Evolutionary conservation across 2,113 vertebrate genomes (phyloP).

Genomic region (Lophochroa leadbeateri): DNA sequence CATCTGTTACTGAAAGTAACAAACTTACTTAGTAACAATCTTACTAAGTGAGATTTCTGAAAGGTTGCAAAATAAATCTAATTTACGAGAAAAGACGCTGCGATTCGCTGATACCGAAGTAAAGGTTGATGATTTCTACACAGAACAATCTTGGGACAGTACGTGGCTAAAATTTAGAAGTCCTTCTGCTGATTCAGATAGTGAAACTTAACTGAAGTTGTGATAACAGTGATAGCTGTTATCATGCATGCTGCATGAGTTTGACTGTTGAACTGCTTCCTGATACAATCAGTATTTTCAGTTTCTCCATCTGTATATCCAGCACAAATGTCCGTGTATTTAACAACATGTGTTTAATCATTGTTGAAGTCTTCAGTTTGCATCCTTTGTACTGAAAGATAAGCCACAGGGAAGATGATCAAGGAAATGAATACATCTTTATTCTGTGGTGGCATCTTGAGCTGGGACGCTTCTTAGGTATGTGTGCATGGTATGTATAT

Average conservation of each 20-base stretch:
- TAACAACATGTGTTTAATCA: neutral
- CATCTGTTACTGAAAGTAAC: neutral
- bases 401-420: neutral
- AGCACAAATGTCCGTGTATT: neutral
- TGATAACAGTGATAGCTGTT: neutral
- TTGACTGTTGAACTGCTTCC: neutral
- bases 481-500: neutral
- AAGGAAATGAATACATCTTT: neutral
- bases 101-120: neutral
- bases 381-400: neutral
- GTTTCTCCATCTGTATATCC: neutral
- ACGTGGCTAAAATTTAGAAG: neutral
- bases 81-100: neutral
- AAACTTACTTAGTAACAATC: neutral
- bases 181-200: neutral
- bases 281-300: neutral
- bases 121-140: neutral
- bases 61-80: neutral
- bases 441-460: accelerated
- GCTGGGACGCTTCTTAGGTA: neutral
- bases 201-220: neutral
- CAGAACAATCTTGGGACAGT: neutral
- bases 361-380: neutral
- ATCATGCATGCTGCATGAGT: neutral
- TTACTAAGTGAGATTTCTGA: neutral